phyloP scores from a whole-genome alignment of 2,113 vertebrate species.

The Hiodon alosoides region DNA sequence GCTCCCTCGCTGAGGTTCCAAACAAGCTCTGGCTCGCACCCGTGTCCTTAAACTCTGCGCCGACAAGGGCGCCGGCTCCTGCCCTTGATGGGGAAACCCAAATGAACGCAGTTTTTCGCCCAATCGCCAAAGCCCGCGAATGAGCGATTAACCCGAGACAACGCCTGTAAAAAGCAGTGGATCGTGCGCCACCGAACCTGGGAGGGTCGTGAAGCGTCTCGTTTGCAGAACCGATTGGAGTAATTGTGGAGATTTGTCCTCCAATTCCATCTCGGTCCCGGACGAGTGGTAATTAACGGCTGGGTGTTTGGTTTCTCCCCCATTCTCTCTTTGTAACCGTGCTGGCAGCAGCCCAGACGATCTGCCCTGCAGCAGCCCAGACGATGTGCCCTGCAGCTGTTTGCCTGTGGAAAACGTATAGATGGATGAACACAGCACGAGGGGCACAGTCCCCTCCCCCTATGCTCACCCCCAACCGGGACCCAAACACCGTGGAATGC shows the following conservation, averaged over 20 bases:
- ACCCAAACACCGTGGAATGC: neutral
- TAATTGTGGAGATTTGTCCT: neutral
- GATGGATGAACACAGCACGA: neutral
- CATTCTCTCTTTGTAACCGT: neutral
- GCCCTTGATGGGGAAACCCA: neutral
- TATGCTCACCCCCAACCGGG: neutral
- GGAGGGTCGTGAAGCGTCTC: neutral
- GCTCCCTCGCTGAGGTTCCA: slow-evolving; percentile 10
- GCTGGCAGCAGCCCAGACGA: neutral
- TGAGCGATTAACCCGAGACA: neutral
- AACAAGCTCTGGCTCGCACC: slow-evolving; percentile 4
- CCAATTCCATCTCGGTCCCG: neutral
- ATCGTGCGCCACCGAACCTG: neutral
- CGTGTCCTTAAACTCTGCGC: neutral
- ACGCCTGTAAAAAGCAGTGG: neutral
- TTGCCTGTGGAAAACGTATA: neutral
- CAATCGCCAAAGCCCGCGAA: neutral
- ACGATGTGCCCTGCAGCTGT: neutral
- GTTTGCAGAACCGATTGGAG: neutral
- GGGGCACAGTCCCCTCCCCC: neutral
- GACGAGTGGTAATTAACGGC: slow-evolving; percentile 5
- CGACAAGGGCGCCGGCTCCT: neutral
- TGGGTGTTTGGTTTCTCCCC: neutral
- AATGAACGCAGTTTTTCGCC: neutral
- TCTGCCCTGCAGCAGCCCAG: neutral